Evolutionary conservation across 2,113 vertebrate species (phyloP), one percentile per base, ranked within the genome.

Genomic region (Clarias gariepinus): DNA sequence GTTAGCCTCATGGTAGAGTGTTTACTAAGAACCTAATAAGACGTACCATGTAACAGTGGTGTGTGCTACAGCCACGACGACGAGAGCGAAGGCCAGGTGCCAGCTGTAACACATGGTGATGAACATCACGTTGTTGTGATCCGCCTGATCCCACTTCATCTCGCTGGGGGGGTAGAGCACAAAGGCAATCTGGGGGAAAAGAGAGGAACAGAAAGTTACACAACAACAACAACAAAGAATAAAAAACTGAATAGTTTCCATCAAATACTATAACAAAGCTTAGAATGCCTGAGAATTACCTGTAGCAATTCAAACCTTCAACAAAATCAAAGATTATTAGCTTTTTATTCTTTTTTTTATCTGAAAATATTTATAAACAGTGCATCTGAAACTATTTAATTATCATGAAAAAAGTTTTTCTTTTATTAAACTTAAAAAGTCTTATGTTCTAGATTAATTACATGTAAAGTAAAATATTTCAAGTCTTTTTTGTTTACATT

Each of bases 91-190:
- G 53, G 95, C 96, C 0, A 97, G 96, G 94, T 99, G 97, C 97
- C 97, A 99, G 90, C 97, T 97, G 91, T 96, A 97, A 90, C 97
- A 98, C 93, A 98, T 95, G 73, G 96, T 96, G 82, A 99, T 87
- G 90, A 98, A 98, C 96, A 97, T 95, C 91, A 96, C 85, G 53
- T 97, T 99, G 86, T 86, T 94, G 83, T 96, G 95, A 91, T 99
- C 97, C 0, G 3, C 91, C 82, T 93, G 91, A 91, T 97, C 95
- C 98, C 98, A 99, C 85, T 95, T 93, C 15, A 95, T 92, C 13
- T 96, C 96, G 4, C 83, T 93, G 11, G 94, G 96, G 11, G 98
- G 96, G 89, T 96, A 99, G 90, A 99, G 95, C 80, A 99, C 95
- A 91, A 97, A 99, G 2, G 95, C 97, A 84, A 99, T 96, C 98